Evolutionary conservation across 2,797 vertebrate genomes (phyloP).

Genomic region (Pagetopsis macropterus): DNA sequence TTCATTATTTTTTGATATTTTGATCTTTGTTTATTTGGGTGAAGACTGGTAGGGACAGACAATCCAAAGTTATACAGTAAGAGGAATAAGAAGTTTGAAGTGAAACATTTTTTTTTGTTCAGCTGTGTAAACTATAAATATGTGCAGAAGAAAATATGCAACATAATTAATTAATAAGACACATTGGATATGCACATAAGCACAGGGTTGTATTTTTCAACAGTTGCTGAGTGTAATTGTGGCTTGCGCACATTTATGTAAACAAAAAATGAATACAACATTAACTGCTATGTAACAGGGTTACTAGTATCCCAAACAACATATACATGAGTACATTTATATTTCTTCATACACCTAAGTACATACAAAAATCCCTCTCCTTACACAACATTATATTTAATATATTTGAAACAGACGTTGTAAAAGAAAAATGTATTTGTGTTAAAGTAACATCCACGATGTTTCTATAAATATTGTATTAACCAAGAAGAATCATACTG

Average conservation of each 20-base stretch:
- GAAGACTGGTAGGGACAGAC: too few species aligned
- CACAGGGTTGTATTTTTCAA: not conserved
- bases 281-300: not conserved
- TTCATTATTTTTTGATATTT: too few species aligned
- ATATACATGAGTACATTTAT: too few species aligned
- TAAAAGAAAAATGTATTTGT: not conserved
- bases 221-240: too few species aligned
- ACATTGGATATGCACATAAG: not conserved
- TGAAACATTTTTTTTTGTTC: too few species aligned
- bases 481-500: not conserved
- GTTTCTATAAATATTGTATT: constrained; percentile 3
- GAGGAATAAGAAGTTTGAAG: too few species aligned
- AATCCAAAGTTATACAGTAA: too few species aligned
- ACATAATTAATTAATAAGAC: not conserved
- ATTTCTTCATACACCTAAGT: too few species aligned
- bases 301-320: not conserved
- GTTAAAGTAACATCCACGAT: not conserved
- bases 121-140: too few species aligned
- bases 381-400: too few species aligned
- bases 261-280: constrained; percentile 12
- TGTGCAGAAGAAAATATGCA: not conserved
- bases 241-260: not conserved
- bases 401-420: constrained; percentile 1
- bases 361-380: too few species aligned
- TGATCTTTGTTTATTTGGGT: too few species aligned